Evolutionary conservation across 1,140 invertebrate species (phyloP).

Genomic region (Drosophila elegans): DNA sequence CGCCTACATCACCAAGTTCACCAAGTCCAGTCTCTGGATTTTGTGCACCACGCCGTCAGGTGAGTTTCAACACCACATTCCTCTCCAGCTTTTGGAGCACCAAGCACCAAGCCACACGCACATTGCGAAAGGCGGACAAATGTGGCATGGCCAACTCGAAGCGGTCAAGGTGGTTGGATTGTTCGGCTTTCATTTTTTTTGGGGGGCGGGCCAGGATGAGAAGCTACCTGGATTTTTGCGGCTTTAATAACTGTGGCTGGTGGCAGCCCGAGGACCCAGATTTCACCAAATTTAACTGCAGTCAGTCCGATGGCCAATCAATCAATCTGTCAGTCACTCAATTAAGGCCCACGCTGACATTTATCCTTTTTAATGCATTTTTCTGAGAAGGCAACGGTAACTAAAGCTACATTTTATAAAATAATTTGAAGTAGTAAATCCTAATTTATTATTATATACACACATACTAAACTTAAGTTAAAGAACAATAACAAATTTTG

Average conservation of each 20-base stretch:
- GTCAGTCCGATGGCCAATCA: slow-evolving; percentile 17
- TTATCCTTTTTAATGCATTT: slow-evolving; percentile 1
- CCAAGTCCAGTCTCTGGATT: slow-evolving; percentile 84
- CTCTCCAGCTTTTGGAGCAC: not conserved
- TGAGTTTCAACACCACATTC: slow-evolving; percentile 36
- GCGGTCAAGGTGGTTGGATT: not conserved
- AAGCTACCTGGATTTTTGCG: not conserved
- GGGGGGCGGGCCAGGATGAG: too few species aligned
- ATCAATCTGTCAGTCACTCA: slow-evolving; percentile 33
- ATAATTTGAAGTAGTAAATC: too few species aligned
- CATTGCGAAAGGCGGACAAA: slow-evolving; percentile 17
- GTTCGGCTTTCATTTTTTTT: not conserved
- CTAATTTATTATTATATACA: too few species aligned
- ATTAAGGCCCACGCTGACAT: not conserved
- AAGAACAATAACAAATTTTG: too few species aligned
- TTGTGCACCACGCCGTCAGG: slow-evolving; percentile 77
- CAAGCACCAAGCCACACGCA: not conserved
- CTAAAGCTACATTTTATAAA: not conserved
- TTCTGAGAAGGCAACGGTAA: not conserved
- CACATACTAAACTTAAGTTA: too few species aligned
- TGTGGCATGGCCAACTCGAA: not conserved
- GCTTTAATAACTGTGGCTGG: slow-evolving; percentile 4
- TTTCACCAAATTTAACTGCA: slow-evolving; percentile 20
- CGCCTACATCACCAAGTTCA: slow-evolving; percentile 79
- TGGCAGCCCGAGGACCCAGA: not conserved